Conservation (phyloP, 2,888 invertebrate species). For the Coelopa pilipes region DNA sequence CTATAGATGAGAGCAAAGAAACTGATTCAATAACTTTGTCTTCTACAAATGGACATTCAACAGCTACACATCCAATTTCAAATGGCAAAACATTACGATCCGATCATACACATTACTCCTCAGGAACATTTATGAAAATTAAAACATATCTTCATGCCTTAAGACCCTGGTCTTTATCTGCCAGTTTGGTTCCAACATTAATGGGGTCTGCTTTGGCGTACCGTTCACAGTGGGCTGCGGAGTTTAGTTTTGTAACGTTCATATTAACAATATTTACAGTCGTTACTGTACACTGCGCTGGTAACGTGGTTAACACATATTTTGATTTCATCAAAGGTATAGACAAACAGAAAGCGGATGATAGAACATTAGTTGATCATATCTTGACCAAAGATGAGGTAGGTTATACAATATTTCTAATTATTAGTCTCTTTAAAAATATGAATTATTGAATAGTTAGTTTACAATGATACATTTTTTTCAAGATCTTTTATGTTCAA, state of each 20-base stretch:
- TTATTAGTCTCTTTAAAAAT: background rate
- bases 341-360: slow-evolving; percentile 92
- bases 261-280: slow-evolving; percentile 86
- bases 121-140: slow-evolving; percentile 80
- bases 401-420: slow-evolving; percentile 41
- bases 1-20: background rate
- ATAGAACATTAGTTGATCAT: slow-evolving; percentile 93
- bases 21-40: background rate
- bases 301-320: slow-evolving; percentile 96
- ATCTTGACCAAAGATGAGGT: slow-evolving; percentile 81
- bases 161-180: slow-evolving; percentile 94
- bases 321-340: slow-evolving; percentile 95
- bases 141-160: slow-evolving; percentile 89
- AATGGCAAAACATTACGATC: slow-evolving; percentile 13
- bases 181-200: slow-evolving; percentile 89
- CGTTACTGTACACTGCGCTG: slow-evolving; percentile 93
- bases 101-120: slow-evolving; percentile 30
- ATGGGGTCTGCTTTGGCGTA: slow-evolving; percentile 90
- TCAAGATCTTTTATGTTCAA: no score
- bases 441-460: background rate
- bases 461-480: background rate
- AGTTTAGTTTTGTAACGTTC: slow-evolving; percentile 83
- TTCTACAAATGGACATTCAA: slow-evolving; percentile 10
- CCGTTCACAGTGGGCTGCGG: slow-evolving; percentile 78
- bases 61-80: background rate